A percentile compares a stretch with the other conserved stretches of the same genome.
phyloP scores from a whole-genome alignment of 1,140 invertebrate species.

The Zaprionus capensis region DNA sequence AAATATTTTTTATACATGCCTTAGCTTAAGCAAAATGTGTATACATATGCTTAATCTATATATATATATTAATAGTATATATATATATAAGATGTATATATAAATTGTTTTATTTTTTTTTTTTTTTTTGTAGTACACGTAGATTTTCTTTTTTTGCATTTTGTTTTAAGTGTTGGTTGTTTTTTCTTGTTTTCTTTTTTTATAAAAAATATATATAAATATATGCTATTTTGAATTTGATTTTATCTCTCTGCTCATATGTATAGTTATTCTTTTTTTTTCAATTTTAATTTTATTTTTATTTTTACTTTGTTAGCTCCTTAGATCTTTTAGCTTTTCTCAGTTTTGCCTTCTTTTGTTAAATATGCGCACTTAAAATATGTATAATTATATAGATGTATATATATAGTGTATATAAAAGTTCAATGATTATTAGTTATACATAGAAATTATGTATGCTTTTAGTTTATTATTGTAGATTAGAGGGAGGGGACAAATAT shows the following conservation, averaged over 20 bases:
- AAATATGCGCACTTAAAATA: constrained; percentile 49
- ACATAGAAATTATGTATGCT: constrained; percentile 50
- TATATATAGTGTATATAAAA: constrained; percentile 56
- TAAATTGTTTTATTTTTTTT: constrained; percentile 51
- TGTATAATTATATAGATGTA: constrained; percentile 33
- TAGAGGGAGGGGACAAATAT: constrained; percentile 36
- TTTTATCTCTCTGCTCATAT: constrained; percentile 81
- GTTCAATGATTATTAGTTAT: constrained; percentile 57
- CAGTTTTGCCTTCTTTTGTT: constrained; percentile 18
- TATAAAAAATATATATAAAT: constrained; percentile 82
- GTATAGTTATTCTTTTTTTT: constrained; percentile 75
- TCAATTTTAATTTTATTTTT: constrained; percentile 5
- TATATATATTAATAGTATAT: constrained; percentile 39
- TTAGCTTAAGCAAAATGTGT: constrained; percentile 71
- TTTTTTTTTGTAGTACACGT: constrained; percentile 70
- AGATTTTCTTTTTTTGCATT: constrained; percentile 56
- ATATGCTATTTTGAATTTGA: constrained; percentile 79
- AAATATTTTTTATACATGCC: constrained; percentile 77
- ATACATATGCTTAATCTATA: constrained; percentile 65
- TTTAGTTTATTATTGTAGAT: constrained; percentile 10
- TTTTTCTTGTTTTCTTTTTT: constrained; percentile 52
- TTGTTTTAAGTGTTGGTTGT: constrained; percentile 40
- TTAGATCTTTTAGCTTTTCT: constrained; percentile 1
- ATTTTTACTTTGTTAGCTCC: constrained; percentile 14
- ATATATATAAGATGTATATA: constrained; percentile 57